These are phyloP conservation scores for Troilus luridus DNA, from an alignment of 2,888 invertebrate genomes.

Conservation along the genomic window DNA sequence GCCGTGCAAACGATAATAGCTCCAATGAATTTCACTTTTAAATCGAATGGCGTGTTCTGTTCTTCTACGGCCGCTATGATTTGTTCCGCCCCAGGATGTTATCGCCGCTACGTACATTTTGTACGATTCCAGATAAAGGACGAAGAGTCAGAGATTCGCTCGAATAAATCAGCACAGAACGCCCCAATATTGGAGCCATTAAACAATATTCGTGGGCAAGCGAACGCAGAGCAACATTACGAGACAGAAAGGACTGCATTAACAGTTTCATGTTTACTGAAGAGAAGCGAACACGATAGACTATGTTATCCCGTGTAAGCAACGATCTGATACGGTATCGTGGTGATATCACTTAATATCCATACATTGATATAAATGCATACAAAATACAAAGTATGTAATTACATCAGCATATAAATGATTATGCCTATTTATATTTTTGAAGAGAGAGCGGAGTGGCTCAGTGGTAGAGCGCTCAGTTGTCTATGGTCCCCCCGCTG, in stretches of 20 bases:
- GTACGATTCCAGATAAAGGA: background rate
- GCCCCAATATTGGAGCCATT: background rate
- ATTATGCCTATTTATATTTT: too few relatives aligned
- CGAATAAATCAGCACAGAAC: background rate
- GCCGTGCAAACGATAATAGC: conserved; percentile 28
- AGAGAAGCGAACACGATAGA: background rate
- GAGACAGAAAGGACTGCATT: background rate
- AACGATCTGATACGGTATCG: background rate
- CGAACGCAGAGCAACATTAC: background rate
- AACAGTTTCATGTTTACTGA: background rate
- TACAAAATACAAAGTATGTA: too few relatives aligned
- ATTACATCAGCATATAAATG: too few relatives aligned
- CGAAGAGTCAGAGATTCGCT: background rate
- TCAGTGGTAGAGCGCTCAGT: too few relatives aligned
- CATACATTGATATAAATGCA: background rate
- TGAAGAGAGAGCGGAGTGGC: too few relatives aligned
- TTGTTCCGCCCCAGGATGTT: background rate
- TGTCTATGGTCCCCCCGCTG: too few relatives aligned
- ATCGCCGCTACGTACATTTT: background rate
- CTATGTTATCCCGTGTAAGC: background rate
- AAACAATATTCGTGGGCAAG: background rate
- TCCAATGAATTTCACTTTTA: conserved; percentile 34
- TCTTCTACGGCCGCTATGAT: conserved; percentile 32
- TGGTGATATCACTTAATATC: too few relatives aligned
- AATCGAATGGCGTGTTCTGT: background rate